Evolutionary conservation across 1,140 invertebrate species (phyloP), one percentile per base, ranked within the genome.

Genomic region (Drosophila arizonae): DNA sequence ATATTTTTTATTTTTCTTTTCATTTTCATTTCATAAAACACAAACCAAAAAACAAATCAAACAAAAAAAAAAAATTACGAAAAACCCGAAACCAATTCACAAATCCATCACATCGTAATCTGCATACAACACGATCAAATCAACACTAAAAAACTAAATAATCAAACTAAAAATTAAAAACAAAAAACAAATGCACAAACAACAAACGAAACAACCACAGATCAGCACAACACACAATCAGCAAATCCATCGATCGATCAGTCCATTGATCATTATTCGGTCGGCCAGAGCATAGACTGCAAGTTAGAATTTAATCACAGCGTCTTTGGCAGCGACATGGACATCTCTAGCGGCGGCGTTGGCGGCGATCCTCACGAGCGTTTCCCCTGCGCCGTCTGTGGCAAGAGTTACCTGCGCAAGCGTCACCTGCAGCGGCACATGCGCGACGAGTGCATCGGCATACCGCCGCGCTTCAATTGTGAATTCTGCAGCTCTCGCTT

Each of bases 391-490:
- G 82, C 91, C 3, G 93, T 93, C 52, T 96, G 95, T 71, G 93
- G 93, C 41, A 93, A 95, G 72, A 93, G 92, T 48, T 96, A 96
- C 81, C 93, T 93, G 73, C 92, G 95, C 13, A 95, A 95, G 88
- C 94, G 95, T 61, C 94, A 94, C 9, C 79, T 95, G 55, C 94
- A 94, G 70, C 92, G 94, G 3, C 95, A 96, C 73, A 91, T 94
- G 71, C 94, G 94, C 10, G 95, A 95, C 90, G 95, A 95, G 81
- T 95, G 95, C 86, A 91, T 93, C 33, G 94, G 94, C 55, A 94
- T 95, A 33, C 94, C 94, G 66, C 95, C 95, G 13, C 93, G 94
- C 33, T 96, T 95, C 74, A 93, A 93, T 17, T 95, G 95, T 78
- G 93, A 94, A 8, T 93, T 94, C 74, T 95, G 95, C 86, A 81